Base-by-base conservation (phyloP, 2,113 vertebrate genomes). In the Centropus unirufus region DNA sequence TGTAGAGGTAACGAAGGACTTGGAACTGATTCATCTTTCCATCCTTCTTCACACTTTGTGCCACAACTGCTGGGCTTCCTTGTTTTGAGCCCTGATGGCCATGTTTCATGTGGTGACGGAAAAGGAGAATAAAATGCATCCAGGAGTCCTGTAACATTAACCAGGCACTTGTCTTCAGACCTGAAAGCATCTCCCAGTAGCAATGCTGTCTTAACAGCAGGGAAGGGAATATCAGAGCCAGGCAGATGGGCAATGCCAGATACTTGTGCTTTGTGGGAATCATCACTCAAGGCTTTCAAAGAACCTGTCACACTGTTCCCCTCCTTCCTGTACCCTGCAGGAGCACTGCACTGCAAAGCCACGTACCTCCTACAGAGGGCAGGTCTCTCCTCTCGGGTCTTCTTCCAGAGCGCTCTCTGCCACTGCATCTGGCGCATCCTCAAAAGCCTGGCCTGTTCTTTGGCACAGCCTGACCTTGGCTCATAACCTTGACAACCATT, bases 401-500 rank as follows among this genome's bases (percentile, higher is more conserved):
- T 85, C 84, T 46, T 94, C 59, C 86, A 93, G 64, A 93, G 55
- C 68, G 70, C 39, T 47, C 66, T 78, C 57, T 78, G 82, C 87
- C 77, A 70, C 51, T 55, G 11, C 32, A 66, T 55, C 78, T 94
- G 82, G 82, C 76, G 86, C 34, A 70, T 67, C 67, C 79, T 63
- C 73, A 94, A 88, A 81, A 86, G 64, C 57, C 68, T 81, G 76
- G 75, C 72, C 92, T 64, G 61, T 87, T 75, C 73, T 75, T 68
- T 84, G 77, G 69, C 87, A 92, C n/a, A 84, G 87, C 44, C 88
- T 88, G 90, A 91, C 90, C 91, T 92, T 89, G 81, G 58, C 64
- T 91, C 49, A 87, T 62, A 91, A 91, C 87, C 81, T 62, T 88
- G 90, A 92, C 89, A 93, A 92, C 30, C 68, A 90, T 83, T 83